Base-by-base conservation (phyloP, 1,140 invertebrate species). In the Drosophila sp. region DNA sequence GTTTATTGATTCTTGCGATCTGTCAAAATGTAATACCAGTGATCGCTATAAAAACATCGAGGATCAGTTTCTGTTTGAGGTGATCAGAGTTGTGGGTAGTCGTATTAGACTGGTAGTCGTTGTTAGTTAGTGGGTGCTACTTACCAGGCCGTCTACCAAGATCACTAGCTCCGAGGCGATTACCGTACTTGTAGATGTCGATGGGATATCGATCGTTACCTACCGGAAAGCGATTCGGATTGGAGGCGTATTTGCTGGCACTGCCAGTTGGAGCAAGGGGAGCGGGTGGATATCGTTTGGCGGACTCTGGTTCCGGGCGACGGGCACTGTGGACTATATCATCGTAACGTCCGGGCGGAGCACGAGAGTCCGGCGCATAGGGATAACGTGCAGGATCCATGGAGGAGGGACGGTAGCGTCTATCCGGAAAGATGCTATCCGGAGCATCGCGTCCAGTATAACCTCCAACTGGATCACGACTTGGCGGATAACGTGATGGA, bases 131-230 rank as follows among this genome's bases (percentile, higher is more conserved):
- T 46, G 9, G 5, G 29, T 70, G 63, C 56, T 45, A 89, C 84
- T 90, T 89, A 91, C 91, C 91, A 25, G 90, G 82, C 25, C 90
- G 72, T 36, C 90, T 61, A n/a, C 75, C 80, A 7, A 71, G 8
- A 45, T 86, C 75, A 43, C 76, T 72, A 54, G 77, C 58, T 18
- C 78, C 80, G n/a, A 67, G 66, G n/a, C 90, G 82, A 72, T 92
- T 92, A 43, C 91, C 91, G 56, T 92, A 92, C 54, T 92, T 92
- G 63, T 90, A 92, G 78, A 92, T 92, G 56, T 91, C 90, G 27
- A 91, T 64, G 41, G 91, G 91, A 77, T 80, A 91, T 25, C 91
- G 86, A 56, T 92, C 91, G 46, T 45, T 92, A 78, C 91, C 91
- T 77, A 92, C 87, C 62, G 91, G 91, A 48, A 92, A 92, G 9